These are phyloP conservation scores for Phasia obesa DNA, from an alignment of 2,888 invertebrate species.

Conservation along the genomic window DNA sequence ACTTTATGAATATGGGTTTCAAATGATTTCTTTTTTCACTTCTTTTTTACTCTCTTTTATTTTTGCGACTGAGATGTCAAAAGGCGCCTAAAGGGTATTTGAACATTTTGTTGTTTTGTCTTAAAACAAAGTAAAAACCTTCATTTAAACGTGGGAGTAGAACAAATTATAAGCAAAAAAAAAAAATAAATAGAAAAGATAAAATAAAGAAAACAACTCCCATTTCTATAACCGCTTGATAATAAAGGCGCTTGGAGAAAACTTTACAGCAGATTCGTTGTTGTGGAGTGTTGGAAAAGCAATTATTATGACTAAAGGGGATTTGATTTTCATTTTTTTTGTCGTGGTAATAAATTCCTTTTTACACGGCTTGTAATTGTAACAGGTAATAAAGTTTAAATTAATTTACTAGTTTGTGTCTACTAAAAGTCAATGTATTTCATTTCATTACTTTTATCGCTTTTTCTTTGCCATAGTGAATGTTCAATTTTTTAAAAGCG, in stretches of 20 bases:
- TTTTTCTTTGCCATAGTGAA: constrained; percentile 17
- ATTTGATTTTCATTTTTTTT: constrained; percentile 29
- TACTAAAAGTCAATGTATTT: constrained; percentile 44
- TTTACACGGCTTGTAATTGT: constrained; percentile 68
- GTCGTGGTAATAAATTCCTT: constrained; percentile 41
- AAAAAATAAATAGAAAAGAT: constrained; percentile 10
- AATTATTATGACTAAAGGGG: constrained; percentile 66
- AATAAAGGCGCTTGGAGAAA: constrained; percentile 45
- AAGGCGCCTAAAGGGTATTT: constrained; percentile 70
- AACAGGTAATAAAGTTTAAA: constrained; percentile 69
- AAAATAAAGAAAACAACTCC: constrained; percentile 37
- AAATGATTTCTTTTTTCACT: constrained; percentile 36
- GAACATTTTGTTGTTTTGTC: constrained; percentile 25
- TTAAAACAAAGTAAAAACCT: neutral
- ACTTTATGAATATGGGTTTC: constrained; percentile 50
- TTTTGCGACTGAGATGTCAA: constrained; percentile 59
- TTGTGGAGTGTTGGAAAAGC: constrained; percentile 45
- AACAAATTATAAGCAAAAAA: constrained; percentile 57
- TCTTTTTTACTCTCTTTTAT: neutral
- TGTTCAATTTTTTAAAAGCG: constrained; percentile 37
- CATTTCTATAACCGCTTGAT: constrained; percentile 41
- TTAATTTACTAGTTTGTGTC: constrained; percentile 65
- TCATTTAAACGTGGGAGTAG: constrained; percentile 56
- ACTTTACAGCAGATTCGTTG: constrained; percentile 12
- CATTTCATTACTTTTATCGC: constrained; percentile 11